Evolutionary conservation across 1,140 invertebrate genomes (phyloP).

Genomic region (Tetranychus urticae): DNA sequence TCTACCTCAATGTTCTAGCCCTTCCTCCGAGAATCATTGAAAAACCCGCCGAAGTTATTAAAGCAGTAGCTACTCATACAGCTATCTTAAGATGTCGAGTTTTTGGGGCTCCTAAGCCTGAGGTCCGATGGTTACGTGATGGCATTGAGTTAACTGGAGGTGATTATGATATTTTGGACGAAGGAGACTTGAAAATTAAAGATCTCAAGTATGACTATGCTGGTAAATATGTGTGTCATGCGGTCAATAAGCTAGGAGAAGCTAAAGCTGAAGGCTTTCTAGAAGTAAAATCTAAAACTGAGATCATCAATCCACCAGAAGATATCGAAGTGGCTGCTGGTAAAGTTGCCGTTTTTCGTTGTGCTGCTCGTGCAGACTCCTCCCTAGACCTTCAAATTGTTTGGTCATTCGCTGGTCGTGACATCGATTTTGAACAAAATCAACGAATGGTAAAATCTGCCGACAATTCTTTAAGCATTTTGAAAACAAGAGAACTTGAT

Average conservation of each 20-base stretch:
- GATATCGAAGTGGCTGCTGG: conserved; percentile 73
- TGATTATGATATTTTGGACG: conserved; percentile 38
- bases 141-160: conserved; percentile 59
- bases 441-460: conserved; percentile 32
- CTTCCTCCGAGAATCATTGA: conserved; percentile 69
- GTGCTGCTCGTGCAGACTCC: conserved; percentile 64
- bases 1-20: conserved; percentile 81
- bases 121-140: conserved; percentile 74
- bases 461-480: conserved; percentile 78
- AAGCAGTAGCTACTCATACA: conserved; percentile 47
- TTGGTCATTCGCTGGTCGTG: conserved; percentile 60
- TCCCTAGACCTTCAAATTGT: conserved; percentile 51
- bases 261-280: conserved; percentile 46
- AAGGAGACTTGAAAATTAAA: conserved; percentile 61
- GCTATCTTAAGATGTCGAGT: conserved; percentile 67
- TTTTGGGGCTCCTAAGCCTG: conserved; percentile 81
- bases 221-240: conserved; percentile 71
- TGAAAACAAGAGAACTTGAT: conserved; percentile 75
- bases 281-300: conserved; percentile 54
- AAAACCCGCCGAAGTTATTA: conserved; percentile 39
- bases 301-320: conserved; percentile 58
- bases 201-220: conserved; percentile 57
- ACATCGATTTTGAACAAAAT: conserved; percentile 63
- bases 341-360: conserved; percentile 69
- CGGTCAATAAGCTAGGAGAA: conserved; percentile 71